A percentile compares a stretch with the other conserved stretches of the same genome.
Evolutionary conservation across 2,888 invertebrate species (phyloP).

Genomic region (Poecilus cupreus): DNA sequence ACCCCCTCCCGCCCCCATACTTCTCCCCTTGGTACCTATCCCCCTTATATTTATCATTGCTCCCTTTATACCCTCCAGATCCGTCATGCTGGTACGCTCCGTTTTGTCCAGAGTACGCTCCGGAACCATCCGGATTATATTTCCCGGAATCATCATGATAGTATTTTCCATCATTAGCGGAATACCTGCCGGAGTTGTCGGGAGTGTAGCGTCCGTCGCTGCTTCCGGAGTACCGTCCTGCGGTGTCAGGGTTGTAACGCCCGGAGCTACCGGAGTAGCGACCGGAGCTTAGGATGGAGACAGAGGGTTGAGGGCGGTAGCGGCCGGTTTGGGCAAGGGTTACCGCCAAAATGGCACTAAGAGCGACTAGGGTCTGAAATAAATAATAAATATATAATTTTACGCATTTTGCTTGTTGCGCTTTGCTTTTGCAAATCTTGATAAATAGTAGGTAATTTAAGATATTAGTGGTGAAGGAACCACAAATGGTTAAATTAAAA

Average conservation of each 20-base stretch:
- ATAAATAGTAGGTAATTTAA: not conserved
- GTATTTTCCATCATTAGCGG: slow-evolving; percentile 75
- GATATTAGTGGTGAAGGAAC: too few species aligned
- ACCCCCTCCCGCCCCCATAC: slow-evolving; percentile 42
- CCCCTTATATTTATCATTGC: slow-evolving; percentile 46
- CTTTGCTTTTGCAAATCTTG: too few species aligned
- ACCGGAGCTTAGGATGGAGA: not conserved
- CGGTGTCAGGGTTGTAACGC: slow-evolving; percentile 64
- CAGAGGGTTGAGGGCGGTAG: not conserved
- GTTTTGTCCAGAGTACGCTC: slow-evolving; percentile 73
- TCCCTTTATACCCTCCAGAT: slow-evolving; percentile 64
- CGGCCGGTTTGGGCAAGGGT: slow-evolving; percentile 20
- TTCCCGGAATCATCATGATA: slow-evolving; percentile 72
- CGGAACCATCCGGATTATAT: slow-evolving; percentile 74
- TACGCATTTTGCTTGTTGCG: too few species aligned
- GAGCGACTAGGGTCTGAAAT: slow-evolving; percentile 22
- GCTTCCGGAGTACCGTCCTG: slow-evolving; percentile 73
- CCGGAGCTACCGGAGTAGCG: not conserved
- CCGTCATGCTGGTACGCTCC: slow-evolving; percentile 74
- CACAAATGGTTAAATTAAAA: too few species aligned
- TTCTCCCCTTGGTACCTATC: slow-evolving; percentile 60
- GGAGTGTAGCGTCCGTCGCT: slow-evolving; percentile 76
- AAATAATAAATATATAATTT: not conserved
- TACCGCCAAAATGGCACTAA: slow-evolving; percentile 16
- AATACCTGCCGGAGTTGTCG: slow-evolving; percentile 74